Evolutionary conservation across 2,888 invertebrate genomes (phyloP), one percentile per base, ranked within the genome.

Genomic region (Nemapogon koenigi): DNA sequence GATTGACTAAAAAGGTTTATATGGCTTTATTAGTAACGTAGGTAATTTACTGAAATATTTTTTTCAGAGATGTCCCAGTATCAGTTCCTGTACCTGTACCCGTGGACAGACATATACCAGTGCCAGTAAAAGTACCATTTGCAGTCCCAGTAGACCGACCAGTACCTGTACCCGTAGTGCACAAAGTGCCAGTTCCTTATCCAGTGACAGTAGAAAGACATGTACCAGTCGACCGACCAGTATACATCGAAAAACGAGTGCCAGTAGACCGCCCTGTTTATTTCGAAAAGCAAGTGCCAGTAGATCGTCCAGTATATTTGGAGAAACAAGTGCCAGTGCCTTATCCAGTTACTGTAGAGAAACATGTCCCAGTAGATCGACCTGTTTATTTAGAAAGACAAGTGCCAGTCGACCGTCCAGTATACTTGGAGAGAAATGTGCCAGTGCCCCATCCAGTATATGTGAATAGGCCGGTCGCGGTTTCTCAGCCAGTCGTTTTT

Each of bases 381-480:
- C 85, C 86, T 1, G 82, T 86, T 28, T 62, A 81, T 46, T 69
- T 87, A 0, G 81, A 83, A 42, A 80, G 82, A 45, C 81, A 81
- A 37, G 70, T 82, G 8, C 55, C 68, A 0, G 71, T 78, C 0
- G 73, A 72, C 0, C 73, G 75, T 26, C 81, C 84, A 14, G 84
- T 85, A 4, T 75, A 81, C 30, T 73, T 84, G 1, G 71, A 81
- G 40, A 75, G 82, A 18, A 81, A 78, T 1, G 81, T 83, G 11
- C 79, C 80, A n/a, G 83, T 85, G 2, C 82, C 84, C 10, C 76
- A 82, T 0, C 85, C 85, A 1, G 81, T 86, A 8, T 59, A 78
- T 38, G 79, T 87, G 0, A 81, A 83, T 42, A 76, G 81, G 48
- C 81, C 81, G 15, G 61, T 78, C 11, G 50, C 58, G 1, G 56